Evolutionary conservation across 1,140 invertebrate species (phyloP).

Genomic region (Charaxes varanes): DNA sequence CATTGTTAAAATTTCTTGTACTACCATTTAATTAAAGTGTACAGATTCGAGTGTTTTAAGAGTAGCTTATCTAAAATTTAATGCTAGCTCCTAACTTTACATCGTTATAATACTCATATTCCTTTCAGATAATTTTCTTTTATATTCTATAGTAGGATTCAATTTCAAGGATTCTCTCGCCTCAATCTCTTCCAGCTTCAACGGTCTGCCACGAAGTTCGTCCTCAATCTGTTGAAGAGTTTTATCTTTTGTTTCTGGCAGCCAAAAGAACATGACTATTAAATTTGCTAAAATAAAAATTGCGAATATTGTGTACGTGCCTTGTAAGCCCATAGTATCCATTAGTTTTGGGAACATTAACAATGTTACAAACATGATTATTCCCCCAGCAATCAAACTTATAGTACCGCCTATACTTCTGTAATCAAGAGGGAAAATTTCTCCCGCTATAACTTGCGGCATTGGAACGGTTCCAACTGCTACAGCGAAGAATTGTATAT

Average conservation of each 20-base stretch:
- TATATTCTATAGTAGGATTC: slow-evolving; percentile 25
- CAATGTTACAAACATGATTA: slow-evolving; percentile 15
- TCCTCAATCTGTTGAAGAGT: slow-evolving; percentile 56
- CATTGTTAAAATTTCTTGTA: too few relatives aligned
- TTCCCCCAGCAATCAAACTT: slow-evolving; percentile 25
- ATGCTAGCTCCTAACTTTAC: too few relatives aligned
- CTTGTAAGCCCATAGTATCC: slow-evolving; percentile 26
- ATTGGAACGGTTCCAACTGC: slow-evolving; percentile 44
- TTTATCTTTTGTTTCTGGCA: slow-evolving; percentile 49
- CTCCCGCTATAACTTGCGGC: slow-evolving; percentile 45
- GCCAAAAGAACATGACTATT: slow-evolving; percentile 29
- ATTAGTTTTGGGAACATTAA: slow-evolving; percentile 34
- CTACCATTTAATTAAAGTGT: too few relatives aligned
- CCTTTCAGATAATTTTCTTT: slow-evolving; percentile 33
- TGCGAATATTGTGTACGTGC: slow-evolving; percentile 37
- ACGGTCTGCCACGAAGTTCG: slow-evolving; percentile 35
- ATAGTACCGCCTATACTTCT: slow-evolving; percentile 38
- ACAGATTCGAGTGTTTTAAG: too few relatives aligned
- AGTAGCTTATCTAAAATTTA: too few relatives aligned
- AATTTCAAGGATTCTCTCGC: slow-evolving; percentile 27
- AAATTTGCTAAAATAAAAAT: slow-evolving; percentile 30
- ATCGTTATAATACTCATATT: too few relatives aligned
- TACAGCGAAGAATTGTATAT: slow-evolving; percentile 41
- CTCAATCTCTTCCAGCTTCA: slow-evolving; percentile 30
- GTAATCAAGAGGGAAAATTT: slow-evolving; percentile 46